Base-by-base conservation (phyloP, 2,797 vertebrate species). In the Macropodus opercularis region DNA sequence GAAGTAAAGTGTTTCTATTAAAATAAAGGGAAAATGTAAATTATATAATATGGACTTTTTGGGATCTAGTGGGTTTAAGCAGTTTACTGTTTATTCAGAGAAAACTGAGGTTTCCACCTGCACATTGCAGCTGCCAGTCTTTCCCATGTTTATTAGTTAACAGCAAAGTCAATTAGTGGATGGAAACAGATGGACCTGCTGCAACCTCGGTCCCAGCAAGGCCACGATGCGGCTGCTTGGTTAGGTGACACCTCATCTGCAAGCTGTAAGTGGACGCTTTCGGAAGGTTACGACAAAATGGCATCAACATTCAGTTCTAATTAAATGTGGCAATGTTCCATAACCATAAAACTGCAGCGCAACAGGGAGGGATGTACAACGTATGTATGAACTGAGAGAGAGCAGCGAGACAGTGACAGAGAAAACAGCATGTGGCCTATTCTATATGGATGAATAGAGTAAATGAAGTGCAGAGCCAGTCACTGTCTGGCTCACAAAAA, bases 171-270 rank as follows among this genome's bases (percentile, higher is more conserved):
- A 52, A 57, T 50, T 44, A 32, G 57, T 21, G 21, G 58, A 22
- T 31, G 43, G 64, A 63, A 72, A 64, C 78, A 79, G 63, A 83
- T 68, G 75, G 70, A 42, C 58, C 53, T 56, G 27, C 55, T 26
- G 34, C 69, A 54, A 32, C 46, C 10, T 8, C 6, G 21, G 48
- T 77, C 74, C 60, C 64, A 72, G 46, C 53, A 51, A 63, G 41
- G 31, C 50, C 39, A 55, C 9, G 39, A 61, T 12, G 6, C 15
- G 46, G 10, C 19, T 35, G 41, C 49, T 70, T 44, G 26, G 31
- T 53, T 26, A 39, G 44, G 39, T 67, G 73, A 80, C 62, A 63
- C 66, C 75, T 66, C 49, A 69, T 77, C 48, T 80, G 80, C 63
- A 64, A 48, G 46, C 70, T 60, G 43, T 72, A 38, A 67, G 36